A percentile compares a stretch with the other conserved stretches of the same genome.
Conservation (phyloP, 2,113 vertebrate genomes). For the Hypomesus transpacificus region DNA sequence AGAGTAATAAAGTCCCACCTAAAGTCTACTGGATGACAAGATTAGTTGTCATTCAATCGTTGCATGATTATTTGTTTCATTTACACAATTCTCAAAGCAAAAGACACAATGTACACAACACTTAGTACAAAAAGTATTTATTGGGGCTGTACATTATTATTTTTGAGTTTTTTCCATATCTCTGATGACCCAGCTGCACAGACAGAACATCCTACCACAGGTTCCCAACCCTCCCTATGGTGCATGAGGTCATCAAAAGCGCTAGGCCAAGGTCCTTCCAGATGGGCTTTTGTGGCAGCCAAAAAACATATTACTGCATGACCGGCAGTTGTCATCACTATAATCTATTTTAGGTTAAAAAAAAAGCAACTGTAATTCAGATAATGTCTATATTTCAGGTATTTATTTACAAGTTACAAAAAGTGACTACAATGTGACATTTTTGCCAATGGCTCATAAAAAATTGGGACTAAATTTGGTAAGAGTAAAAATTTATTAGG, state of each 20-base stretch:
- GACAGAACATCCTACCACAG: constrained; percentile 24
- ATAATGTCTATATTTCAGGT: constrained; percentile 27
- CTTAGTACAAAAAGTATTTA: too few species aligned
- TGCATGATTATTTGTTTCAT: too few species aligned
- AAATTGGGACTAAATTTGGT: constrained; percentile 23
- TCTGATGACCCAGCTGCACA: constrained; percentile 26
- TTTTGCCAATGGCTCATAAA: constrained; percentile 9
- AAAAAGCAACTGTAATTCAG: not conserved
- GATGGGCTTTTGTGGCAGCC: not conserved
- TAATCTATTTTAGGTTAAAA: too few species aligned
- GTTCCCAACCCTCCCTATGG: not conserved
- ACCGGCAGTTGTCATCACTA: too few species aligned
- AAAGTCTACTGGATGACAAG: too few species aligned
- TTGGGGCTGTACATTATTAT: too few species aligned
- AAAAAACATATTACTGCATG: not conserved
- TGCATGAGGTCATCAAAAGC: constrained; percentile 14
- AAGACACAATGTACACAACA: too few species aligned
- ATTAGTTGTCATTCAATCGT: too few species aligned
- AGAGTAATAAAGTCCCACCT: too few species aligned
- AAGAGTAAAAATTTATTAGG: constrained; percentile 11
- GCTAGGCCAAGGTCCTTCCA: constrained; percentile 13
- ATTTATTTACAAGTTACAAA: constrained; percentile 58
- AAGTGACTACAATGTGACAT: constrained; percentile 23
- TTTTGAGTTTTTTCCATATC: not conserved
- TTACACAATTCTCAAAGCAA: too few species aligned